Conservation (phyloP, 2,113 vertebrate genomes). For the Macroglossus sobrinus region DNA sequence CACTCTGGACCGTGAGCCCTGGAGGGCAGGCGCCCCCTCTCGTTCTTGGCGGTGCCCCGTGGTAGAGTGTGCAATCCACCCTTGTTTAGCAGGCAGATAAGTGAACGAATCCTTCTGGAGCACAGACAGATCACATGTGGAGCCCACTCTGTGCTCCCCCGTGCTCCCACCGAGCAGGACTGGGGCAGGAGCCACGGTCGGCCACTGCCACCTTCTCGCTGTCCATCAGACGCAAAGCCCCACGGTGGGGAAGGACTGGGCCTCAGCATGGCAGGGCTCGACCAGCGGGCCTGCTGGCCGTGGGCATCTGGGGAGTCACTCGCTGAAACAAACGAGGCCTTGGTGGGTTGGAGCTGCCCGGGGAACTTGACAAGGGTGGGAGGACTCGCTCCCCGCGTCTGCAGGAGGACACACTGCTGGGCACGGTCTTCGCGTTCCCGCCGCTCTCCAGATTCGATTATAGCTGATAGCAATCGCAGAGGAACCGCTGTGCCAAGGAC, state of each 20-base stretch:
- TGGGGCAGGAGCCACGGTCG: no score
- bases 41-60: background rate
- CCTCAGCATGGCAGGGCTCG: accelerated
- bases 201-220: background rate
- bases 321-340: accelerated
- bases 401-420: conserved; percentile 52
- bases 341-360: accelerated
- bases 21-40: background rate
- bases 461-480: conserved; percentile 84
- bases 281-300: accelerated
- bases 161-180: background rate
- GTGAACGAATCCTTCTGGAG: background rate
- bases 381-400: accelerated
- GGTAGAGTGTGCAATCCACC: no score
- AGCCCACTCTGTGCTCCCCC: background rate
- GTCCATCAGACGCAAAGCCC: background rate
- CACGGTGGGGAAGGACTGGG: accelerated
- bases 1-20: accelerated
- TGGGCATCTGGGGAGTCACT: accelerated
- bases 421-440: conserved; percentile 75
- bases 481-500: conserved; percentile 83
- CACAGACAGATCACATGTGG: no score
- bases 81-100: background rate
- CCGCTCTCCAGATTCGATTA: conserved; percentile 87
- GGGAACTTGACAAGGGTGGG: background rate